phyloP scores from a whole-genome alignment of 2,888 invertebrate species.

The Trichopoda pennipes region DNA sequence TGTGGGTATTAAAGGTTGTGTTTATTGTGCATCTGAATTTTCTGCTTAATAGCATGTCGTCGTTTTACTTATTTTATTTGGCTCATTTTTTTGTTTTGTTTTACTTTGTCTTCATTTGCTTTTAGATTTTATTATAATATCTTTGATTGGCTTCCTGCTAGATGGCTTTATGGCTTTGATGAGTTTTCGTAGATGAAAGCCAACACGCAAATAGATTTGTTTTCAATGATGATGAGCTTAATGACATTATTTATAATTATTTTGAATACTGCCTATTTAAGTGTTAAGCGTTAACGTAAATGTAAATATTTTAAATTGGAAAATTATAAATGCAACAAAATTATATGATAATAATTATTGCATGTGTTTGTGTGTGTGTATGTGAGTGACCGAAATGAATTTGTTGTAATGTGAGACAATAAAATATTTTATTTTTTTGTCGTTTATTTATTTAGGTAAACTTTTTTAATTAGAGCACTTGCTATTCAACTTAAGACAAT shows the following conservation, averaged over 20 bases:
- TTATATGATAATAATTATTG: conserved; percentile 9
- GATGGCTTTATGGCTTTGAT: conserved; percentile 38
- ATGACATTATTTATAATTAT: conserved; percentile 63
- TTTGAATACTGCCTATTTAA: conserved; percentile 34
- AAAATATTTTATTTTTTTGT: no score
- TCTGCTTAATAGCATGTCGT: conserved; percentile 57
- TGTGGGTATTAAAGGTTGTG: conserved; percentile 63
- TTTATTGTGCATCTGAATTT: conserved; percentile 15
- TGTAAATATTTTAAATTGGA: conserved; percentile 30
- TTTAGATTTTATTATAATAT: conserved; percentile 44
- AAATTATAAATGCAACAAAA: conserved; percentile 20
- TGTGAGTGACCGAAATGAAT: no score
- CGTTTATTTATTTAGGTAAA: no score
- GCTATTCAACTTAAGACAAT: no score
- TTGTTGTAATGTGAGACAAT: no score
- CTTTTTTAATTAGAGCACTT: no score
- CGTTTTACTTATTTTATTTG: conserved; percentile 22
- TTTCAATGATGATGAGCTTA: conserved; percentile 58
- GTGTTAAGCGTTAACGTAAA: conserved; percentile 22
- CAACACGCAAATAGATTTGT: conserved; percentile 58
- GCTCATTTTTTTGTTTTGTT: not conserved
- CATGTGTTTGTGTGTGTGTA: not conserved
- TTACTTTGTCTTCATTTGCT: conserved; percentile 23
- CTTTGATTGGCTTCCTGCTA: conserved; percentile 61
- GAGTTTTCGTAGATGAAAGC: conserved; percentile 27